phyloP scores from a whole-genome alignment of 2,888 invertebrate species.

The Acanthopleura granulata region DNA sequence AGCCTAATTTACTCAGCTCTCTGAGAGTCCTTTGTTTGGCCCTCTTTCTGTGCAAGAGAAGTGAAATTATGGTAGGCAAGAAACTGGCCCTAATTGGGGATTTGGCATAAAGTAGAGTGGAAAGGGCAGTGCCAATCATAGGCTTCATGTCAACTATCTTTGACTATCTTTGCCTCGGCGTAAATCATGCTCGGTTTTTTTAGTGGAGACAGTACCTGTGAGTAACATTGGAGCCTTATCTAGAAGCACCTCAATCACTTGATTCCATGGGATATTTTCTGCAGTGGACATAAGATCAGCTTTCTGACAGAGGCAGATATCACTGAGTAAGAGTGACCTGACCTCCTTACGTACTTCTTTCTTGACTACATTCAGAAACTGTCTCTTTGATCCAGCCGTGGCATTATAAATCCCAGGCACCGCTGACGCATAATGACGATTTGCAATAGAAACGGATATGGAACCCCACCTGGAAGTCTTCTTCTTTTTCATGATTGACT shows the following conservation, averaged over 20 bases:
- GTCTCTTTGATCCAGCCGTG: slow-evolving; percentile 21
- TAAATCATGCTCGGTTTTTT: neutral
- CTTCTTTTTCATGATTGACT: too few relatives aligned
- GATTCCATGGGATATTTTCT: neutral
- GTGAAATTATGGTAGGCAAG: neutral
- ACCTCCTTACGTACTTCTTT: slow-evolving; percentile 19
- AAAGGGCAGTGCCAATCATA: neutral
- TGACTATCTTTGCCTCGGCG: neutral
- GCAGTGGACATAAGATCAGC: neutral
- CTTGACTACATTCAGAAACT: slow-evolving; percentile 9
- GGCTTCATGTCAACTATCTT: neutral
- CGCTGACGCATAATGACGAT: slow-evolving; percentile 10
- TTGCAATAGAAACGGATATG: too few relatives aligned
- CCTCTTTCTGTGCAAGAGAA: neutral
- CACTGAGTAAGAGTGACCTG: neutral
- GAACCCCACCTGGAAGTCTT: too few relatives aligned
- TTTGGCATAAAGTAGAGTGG: neutral
- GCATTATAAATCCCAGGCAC: slow-evolving; percentile 27
- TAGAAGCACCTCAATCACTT: neutral
- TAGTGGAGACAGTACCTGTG: neutral
- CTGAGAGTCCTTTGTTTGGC: neutral
- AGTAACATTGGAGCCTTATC: neutral
- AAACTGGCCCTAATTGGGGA: neutral
- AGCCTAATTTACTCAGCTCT: neutral
- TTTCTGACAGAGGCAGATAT: slow-evolving; percentile 23